These are phyloP conservation scores for Rhinolophus sinicus DNA, from an alignment of 2,113 vertebrate genomes.

Conservation along the genomic window DNA sequence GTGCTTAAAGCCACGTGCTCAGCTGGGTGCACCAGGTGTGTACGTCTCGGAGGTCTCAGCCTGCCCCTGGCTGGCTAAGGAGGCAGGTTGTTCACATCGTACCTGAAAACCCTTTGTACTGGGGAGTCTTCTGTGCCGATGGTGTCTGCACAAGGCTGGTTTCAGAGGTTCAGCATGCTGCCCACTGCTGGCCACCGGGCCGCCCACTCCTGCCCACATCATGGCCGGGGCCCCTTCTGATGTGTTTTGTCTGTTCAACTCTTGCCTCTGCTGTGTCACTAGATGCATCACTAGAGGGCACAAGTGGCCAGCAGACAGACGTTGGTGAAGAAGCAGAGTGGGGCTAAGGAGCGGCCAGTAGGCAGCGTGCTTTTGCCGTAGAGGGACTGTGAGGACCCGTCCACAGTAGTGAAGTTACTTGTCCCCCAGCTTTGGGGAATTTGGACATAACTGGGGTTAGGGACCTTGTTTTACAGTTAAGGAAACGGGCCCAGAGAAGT, in stretches of 20 bases:
- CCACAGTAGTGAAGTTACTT: neutral
- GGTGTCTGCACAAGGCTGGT: too few species aligned
- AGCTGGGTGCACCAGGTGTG: neutral
- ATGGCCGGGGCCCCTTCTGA: neutral
- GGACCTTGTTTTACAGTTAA: neutral
- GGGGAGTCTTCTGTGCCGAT: neutral
- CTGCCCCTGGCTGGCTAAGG: neutral
- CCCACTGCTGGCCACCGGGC: neutral
- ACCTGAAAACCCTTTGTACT: neutral
- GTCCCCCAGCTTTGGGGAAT: neutral
- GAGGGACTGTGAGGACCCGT: neutral
- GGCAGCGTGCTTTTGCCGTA: neutral
- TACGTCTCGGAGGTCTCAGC: neutral
- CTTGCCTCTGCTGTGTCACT: neutral
- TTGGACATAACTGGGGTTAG: neutral
- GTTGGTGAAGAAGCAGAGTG: neutral
- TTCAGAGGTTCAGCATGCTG: too few species aligned
- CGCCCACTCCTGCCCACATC: neutral
- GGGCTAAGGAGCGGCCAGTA: neutral
- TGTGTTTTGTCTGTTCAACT: neutral
- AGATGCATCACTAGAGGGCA: slow-evolving; percentile 70
- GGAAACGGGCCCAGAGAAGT: neutral
- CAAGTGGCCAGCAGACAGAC: slow-evolving; percentile 17
- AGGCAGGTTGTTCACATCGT: neutral
- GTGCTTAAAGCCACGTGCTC: neutral